Percentiles rank a stretch among this genome's conserved stretches.
These are phyloP conservation scores for Gymnocephalus cernua DNA, from an alignment of 2,113 vertebrate genomes.

Conservation along the genomic window DNA sequence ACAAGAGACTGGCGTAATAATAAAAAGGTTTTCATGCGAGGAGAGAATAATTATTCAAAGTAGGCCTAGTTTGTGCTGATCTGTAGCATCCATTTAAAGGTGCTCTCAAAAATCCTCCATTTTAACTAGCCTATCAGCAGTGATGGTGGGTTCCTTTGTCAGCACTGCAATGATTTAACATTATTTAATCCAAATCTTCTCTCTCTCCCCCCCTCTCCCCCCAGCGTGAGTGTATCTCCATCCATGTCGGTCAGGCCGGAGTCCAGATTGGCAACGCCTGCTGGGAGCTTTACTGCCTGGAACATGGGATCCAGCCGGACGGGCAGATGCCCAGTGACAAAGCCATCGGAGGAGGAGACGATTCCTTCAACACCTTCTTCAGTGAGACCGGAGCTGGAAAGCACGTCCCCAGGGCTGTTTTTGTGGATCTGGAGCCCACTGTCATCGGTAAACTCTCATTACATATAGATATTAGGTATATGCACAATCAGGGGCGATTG, in stretches of 20 bases:
- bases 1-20: background rate
- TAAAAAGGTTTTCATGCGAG: background rate
- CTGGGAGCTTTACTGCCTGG: slow-evolving; percentile 84
- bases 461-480: background rate
- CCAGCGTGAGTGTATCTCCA: slow-evolving; percentile 83
- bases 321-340: slow-evolving; percentile 85
- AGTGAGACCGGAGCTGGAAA: slow-evolving; percentile 84
- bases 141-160: background rate
- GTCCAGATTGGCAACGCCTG: slow-evolving; percentile 85
- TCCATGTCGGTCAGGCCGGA: slow-evolving; percentile 83
- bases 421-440: slow-evolving; percentile 84
- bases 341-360: slow-evolving; percentile 80
- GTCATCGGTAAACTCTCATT: slow-evolving; percentile 76
- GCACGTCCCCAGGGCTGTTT: slow-evolving; percentile 84
- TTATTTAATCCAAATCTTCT: slow-evolving; percentile 34
- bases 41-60: background rate
- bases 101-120: background rate
- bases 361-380: slow-evolving; percentile 84
- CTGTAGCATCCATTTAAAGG: background rate
- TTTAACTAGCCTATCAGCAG: slow-evolving; percentile 19
- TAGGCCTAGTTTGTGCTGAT: background rate
- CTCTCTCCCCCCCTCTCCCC: background rate
- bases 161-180: background rate
- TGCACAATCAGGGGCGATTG: no score
- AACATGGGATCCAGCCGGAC: slow-evolving; percentile 82